These are phyloP conservation scores for Cephalopholis sonnerati DNA, from an alignment of 2,113 vertebrate species.

Conservation along the genomic window DNA sequence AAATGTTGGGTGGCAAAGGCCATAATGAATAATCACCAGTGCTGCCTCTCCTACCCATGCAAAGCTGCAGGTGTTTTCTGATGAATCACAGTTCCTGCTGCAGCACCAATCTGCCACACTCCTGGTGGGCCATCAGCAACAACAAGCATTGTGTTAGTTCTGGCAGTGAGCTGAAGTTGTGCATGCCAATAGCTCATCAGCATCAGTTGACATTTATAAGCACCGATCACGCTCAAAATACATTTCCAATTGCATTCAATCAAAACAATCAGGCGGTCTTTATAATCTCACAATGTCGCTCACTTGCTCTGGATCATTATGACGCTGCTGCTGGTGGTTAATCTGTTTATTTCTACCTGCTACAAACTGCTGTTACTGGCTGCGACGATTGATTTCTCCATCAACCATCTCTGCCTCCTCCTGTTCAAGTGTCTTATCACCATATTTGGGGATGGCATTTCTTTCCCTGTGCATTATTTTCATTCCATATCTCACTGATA, in stretches of 20 bases:
- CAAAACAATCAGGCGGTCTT: slow-evolving; percentile 32
- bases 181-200: slow-evolving; percentile 43
- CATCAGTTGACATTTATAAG: slow-evolving; percentile 50
- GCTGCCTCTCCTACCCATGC: slow-evolving; percentile 9
- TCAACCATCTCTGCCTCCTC: slow-evolving; percentile 34
- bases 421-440: slow-evolving; percentile 45
- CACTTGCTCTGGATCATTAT: slow-evolving; percentile 19
- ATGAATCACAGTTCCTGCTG: slow-evolving; percentile 40
- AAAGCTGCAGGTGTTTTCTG: slow-evolving; percentile 46
- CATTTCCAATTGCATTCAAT: slow-evolving; percentile 46
- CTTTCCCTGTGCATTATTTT: slow-evolving; percentile 45
- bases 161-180: slow-evolving; percentile 17
- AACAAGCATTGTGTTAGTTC: slow-evolving; percentile 29
- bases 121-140: slow-evolving; percentile 46
- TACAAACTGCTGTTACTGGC: slow-evolving; percentile 34
- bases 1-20: background rate
- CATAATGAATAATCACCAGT: slow-evolving; percentile 29
- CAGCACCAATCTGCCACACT: slow-evolving; percentile 43
- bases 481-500: slow-evolving; percentile 49
- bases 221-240: slow-evolving; percentile 27
- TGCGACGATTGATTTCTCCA: slow-evolving; percentile 42
- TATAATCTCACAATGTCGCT: background rate
- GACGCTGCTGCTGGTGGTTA: slow-evolving; percentile 18
- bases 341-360: slow-evolving; percentile 62
- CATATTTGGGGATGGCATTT: slow-evolving; percentile 37